Percentiles rank a stretch among this genome's conserved stretches.
phyloP scores from a whole-genome alignment of 2,113 vertebrate species.

The Melanocharis versteri region DNA sequence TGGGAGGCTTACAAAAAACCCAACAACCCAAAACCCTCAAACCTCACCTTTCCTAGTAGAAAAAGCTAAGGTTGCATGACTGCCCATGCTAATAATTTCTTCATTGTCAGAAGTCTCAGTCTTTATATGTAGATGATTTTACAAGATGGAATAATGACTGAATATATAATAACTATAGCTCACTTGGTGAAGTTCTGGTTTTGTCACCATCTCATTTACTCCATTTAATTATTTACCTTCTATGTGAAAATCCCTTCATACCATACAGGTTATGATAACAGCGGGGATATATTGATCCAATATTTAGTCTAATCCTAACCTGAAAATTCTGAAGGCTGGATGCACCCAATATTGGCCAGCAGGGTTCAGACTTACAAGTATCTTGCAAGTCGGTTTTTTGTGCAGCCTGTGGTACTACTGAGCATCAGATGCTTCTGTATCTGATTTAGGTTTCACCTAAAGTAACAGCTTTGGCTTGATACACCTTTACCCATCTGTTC shows the following conservation, averaged over 20 bases:
- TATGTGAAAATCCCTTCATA: background rate
- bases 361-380: rapidly evolving
- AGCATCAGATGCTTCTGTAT: background rate
- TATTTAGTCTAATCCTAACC: background rate
- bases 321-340: background rate
- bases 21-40: rapidly evolving
- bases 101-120: background rate
- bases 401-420: background rate
- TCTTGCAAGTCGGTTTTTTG: background rate
- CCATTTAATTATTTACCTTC: background rate
- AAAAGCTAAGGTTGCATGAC: background rate
- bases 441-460: background rate
- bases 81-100: background rate
- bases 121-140: background rate
- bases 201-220: background rate
- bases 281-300: background rate
- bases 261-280: background rate
- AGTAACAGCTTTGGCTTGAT: background rate
- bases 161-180: rapidly evolving
- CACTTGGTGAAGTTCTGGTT: background rate
- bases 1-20: background rate
- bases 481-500: background rate
- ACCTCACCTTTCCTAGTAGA: background rate
- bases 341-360: rapidly evolving
- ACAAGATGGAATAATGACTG: background rate